Evolutionary conservation across 2,113 vertebrate genomes (phyloP).

Genomic region (Larimichthys crocea): DNA sequence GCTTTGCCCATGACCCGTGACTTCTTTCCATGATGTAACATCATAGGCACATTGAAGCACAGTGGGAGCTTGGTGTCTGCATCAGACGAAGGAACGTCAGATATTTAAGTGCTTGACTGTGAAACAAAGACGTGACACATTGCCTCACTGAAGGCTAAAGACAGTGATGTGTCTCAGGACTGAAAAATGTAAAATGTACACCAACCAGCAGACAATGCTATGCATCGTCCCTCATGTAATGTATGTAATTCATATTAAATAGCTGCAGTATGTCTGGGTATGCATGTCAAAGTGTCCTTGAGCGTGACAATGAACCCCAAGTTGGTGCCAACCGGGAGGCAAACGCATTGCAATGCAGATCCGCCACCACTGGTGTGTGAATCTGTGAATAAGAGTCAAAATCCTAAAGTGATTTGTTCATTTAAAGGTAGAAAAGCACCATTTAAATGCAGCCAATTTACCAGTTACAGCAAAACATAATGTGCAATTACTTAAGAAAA

Average conservation of each 20-base stretch:
- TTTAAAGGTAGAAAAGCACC: no score
- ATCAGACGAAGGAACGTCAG: neutral
- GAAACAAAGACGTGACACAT: neutral
- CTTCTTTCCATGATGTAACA: conserved; percentile 22
- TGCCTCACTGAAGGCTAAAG: neutral
- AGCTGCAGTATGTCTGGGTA: no score
- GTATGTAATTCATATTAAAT: neutral
- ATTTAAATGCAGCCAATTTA: no score
- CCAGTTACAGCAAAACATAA: no score
- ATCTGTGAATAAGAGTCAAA: no score
- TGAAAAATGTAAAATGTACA: neutral
- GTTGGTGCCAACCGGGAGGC: neutral
- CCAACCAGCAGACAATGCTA: neutral
- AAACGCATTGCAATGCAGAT: neutral
- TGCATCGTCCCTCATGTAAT: neutral
- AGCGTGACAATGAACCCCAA: neutral
- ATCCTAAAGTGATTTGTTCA: no score
- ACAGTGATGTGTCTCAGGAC: neutral
- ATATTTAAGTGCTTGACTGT: conserved; percentile 6
- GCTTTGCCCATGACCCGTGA: conserved; percentile 22
- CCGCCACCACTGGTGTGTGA: no score
- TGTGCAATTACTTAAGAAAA: no score
- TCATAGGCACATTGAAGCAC: neutral
- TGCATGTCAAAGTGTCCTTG: neutral
- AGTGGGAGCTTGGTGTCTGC: neutral